A percentile compares a stretch with the other conserved stretches of the same genome.
Conservation (phyloP, 2,888 invertebrate genomes). For the Ferrisia virgata region DNA sequence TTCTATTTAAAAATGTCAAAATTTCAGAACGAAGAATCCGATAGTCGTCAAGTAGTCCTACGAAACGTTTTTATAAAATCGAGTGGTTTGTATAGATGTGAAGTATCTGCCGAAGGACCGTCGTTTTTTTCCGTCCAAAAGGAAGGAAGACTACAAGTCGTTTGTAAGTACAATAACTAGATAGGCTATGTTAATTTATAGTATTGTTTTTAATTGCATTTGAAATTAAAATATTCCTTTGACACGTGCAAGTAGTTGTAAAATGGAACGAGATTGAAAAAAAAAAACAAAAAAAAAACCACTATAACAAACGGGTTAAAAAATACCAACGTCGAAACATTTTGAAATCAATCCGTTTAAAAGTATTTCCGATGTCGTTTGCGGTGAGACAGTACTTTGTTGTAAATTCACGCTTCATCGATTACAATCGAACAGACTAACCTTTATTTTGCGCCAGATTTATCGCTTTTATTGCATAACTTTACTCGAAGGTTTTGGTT, state of each 20-base stretch:
- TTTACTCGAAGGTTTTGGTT: neutral
- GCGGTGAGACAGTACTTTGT: slow-evolving; percentile 20
- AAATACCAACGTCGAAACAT: slow-evolving; percentile 1
- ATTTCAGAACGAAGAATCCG: slow-evolving; percentile 53
- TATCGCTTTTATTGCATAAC: slow-evolving; percentile 18
- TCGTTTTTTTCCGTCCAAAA: slow-evolving; percentile 56
- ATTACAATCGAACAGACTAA: slow-evolving; percentile 2
- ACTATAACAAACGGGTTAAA: neutral
- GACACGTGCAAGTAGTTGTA: neutral
- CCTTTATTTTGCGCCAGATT: slow-evolving; percentile 25
- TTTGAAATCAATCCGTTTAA: slow-evolving; percentile 14
- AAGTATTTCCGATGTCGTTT: slow-evolving; percentile 23
- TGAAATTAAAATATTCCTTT: neutral
- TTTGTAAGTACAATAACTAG: slow-evolving; percentile 54
- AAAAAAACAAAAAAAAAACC: neutral
- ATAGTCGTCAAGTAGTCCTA: slow-evolving; percentile 53
- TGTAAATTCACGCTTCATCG: slow-evolving; percentile 23
- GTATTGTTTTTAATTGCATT: neutral
- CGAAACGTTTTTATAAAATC: slow-evolving; percentile 54
- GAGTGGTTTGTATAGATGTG: slow-evolving; percentile 56
- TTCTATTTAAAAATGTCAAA: neutral
- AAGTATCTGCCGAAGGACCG: slow-evolving; percentile 58
- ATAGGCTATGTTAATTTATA: neutral
- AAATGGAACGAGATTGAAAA: neutral
- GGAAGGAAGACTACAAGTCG: slow-evolving; percentile 57